Evolutionary conservation across 2,888 invertebrate genomes (phyloP).

Genomic region (Calephelis perditalis): DNA sequence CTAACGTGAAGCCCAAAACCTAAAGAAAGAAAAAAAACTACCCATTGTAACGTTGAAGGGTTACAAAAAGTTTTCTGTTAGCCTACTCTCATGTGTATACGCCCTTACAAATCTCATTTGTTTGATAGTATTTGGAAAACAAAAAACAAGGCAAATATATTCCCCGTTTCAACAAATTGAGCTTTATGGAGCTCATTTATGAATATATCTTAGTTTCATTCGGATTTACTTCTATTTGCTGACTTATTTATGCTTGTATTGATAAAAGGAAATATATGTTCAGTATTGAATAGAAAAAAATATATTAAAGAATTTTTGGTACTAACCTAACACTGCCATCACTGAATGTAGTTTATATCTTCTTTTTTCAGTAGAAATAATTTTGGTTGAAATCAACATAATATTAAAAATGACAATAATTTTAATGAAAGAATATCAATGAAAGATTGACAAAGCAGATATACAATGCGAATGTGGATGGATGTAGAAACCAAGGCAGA

Average conservation of each 20-base stretch:
- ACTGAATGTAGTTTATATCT: too few species aligned
- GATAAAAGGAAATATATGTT: neutral
- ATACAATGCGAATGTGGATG: too few species aligned
- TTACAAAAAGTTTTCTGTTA: slow-evolving; percentile 9
- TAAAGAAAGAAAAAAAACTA: too few species aligned
- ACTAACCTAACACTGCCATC: too few species aligned
- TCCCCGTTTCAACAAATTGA: slow-evolving; percentile 8
- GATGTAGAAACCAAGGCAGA: too few species aligned
- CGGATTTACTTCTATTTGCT: slow-evolving; percentile 2
- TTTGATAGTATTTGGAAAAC: slow-evolving; percentile 5
- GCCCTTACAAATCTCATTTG: slow-evolving; percentile 9
- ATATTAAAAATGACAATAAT: too few species aligned
- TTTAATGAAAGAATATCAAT: too few species aligned
- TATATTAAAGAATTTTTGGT: too few species aligned
- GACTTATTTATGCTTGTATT: neutral
- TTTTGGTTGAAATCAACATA: too few species aligned
- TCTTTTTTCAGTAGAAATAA: too few species aligned
- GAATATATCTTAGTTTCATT: slow-evolving; percentile 11
- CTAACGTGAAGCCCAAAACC: too few species aligned
- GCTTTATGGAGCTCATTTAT: slow-evolving; percentile 9
- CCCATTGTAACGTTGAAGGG: neutral
- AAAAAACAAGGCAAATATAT: slow-evolving; percentile 9
- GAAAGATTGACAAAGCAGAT: too few species aligned
- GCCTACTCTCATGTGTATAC: neutral
- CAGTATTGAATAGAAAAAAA: neutral